Percentiles rank a stretch among this genome's conserved stretches.
phyloP scores from a whole-genome alignment of 2,888 invertebrate species.

The Unio delphinus region DNA sequence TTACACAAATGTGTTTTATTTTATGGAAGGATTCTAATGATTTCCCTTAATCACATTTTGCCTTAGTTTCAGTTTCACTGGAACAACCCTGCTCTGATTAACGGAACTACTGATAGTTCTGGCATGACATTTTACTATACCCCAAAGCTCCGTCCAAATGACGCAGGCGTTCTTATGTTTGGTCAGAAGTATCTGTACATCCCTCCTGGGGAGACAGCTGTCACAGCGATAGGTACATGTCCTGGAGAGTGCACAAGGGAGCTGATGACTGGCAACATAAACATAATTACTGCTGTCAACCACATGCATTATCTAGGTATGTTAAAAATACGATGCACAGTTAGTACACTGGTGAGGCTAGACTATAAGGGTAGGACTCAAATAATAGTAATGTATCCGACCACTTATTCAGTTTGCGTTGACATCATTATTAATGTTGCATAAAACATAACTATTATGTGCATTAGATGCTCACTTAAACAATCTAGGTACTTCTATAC shows the following conservation, averaged over 20 bases:
- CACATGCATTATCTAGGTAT: constrained; percentile 57
- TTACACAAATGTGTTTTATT: too few relatives aligned
- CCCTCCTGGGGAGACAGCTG: neutral
- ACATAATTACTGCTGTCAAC: constrained; percentile 32
- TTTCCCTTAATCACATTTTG: neutral
- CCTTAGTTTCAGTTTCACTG: constrained; percentile 40
- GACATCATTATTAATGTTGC: too few relatives aligned
- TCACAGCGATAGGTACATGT: constrained; percentile 16
- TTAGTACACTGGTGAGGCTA: neutral
- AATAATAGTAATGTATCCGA: too few relatives aligned
- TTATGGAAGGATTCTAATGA: neutral
- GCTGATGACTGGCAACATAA: constrained; percentile 22
- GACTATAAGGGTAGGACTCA: too few relatives aligned
- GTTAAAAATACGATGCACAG: neutral
- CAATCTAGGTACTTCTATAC: too few relatives aligned
- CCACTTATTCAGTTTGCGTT: too few relatives aligned
- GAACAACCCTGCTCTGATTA: constrained; percentile 32
- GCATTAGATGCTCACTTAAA: too few relatives aligned
- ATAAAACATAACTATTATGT: too few relatives aligned
- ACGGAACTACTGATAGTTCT: too few relatives aligned
- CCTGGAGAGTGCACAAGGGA: constrained; percentile 12
- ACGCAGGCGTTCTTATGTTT: constrained; percentile 36
- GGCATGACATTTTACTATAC: constrained; percentile 42
- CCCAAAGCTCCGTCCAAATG: constrained; percentile 30
- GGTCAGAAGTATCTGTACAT: constrained; percentile 14